Percentiles rank a stretch among this genome's conserved stretches.
These are phyloP conservation scores for Chaetodon trifascialis DNA, from an alignment of 2,113 vertebrate species.

Conservation along the genomic window DNA sequence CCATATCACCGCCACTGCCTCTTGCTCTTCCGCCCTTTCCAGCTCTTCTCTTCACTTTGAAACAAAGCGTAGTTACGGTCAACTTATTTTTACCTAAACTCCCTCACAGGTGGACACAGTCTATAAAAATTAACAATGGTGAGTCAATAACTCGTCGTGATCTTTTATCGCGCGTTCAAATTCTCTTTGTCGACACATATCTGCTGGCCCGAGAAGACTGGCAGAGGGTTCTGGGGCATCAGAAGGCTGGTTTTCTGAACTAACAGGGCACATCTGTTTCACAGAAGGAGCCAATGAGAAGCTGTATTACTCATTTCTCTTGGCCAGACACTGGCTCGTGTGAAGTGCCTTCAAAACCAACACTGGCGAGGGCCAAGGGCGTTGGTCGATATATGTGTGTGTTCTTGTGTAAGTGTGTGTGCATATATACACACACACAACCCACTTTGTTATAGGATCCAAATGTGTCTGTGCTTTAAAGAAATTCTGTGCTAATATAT, in stretches of 20 bases:
- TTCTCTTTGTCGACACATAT: constrained; percentile 31
- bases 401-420: constrained; percentile 58
- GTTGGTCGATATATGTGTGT: constrained; percentile 78
- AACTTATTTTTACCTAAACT: background rate
- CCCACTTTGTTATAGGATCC: constrained; percentile 45
- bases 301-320: constrained; percentile 81
- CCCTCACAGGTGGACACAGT: background rate
- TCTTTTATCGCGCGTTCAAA: background rate
- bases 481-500: constrained; percentile 1
- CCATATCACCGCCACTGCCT: constrained; percentile 9
- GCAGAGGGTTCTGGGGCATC: constrained; percentile 66
- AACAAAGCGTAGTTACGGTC: background rate
- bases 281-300: constrained; percentile 79
- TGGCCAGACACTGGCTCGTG: constrained; percentile 80
- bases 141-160: background rate
- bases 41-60: background rate
- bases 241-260: constrained; percentile 60
- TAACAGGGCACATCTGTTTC: constrained; percentile 81
- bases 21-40: background rate
- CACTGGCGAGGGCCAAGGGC: constrained; percentile 75
- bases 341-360: constrained; percentile 83
- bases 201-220: constrained; percentile 30
- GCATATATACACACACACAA: constrained; percentile 32
- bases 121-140: background rate
- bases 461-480: constrained; percentile 1